Evolutionary conservation across 2,797 vertebrate genomes (phyloP).

Genomic region (Tragelaphus oryx): DNA sequence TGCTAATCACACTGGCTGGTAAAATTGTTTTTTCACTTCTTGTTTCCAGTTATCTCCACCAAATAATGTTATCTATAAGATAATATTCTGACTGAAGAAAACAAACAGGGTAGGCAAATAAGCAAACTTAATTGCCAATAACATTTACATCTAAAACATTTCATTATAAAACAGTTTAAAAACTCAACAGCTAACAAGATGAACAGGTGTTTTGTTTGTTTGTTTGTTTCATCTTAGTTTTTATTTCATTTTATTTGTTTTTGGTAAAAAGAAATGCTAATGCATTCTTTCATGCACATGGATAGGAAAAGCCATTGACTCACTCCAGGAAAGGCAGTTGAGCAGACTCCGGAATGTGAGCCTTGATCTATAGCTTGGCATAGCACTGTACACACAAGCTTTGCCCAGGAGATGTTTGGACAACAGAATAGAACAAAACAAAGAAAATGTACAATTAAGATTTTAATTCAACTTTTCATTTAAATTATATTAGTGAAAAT

Average conservation of each 20-base stretch:
- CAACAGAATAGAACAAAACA: background rate
- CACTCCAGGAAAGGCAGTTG: background rate
- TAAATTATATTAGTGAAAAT: background rate
- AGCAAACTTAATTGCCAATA: slow-evolving; percentile 38
- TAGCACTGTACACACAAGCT: fast-evolving
- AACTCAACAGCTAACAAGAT: background rate
- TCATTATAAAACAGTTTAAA: slow-evolving; percentile 36
- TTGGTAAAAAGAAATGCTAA: background rate
- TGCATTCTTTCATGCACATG: background rate
- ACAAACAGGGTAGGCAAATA: slow-evolving; percentile 26
- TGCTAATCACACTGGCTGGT: slow-evolving; percentile 60
- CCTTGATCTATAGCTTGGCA: background rate
- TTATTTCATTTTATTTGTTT: background rate
- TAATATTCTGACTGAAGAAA: slow-evolving; percentile 1
- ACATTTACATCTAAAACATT: slow-evolving; percentile 34
- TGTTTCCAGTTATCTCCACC: slow-evolving; percentile 19
- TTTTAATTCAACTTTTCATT: background rate
- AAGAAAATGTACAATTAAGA: background rate
- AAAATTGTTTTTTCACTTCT: slow-evolving; percentile 44
- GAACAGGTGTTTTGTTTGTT: background rate
- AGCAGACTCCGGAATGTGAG: background rate
- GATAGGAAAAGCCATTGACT: background rate
- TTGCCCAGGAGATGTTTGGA: background rate
- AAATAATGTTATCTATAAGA: slow-evolving; percentile 50
- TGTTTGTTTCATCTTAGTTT: background rate